A percentile compares a stretch with the other conserved stretches of the same genome.
These are phyloP conservation scores for Athalia cordata DNA, from an alignment of 2,888 invertebrate genomes.

Conservation along the genomic window DNA sequence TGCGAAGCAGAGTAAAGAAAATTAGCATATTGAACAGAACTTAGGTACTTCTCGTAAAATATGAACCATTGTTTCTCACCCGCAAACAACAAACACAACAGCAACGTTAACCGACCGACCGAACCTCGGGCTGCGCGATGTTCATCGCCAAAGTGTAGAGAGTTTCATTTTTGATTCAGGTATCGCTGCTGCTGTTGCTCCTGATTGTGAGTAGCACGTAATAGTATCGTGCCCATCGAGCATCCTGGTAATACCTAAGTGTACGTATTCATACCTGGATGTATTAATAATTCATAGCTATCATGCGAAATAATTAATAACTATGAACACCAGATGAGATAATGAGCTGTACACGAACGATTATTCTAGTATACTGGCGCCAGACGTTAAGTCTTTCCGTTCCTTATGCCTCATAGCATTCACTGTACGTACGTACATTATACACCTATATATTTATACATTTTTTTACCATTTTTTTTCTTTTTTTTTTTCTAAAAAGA, in stretches of 20 bases:
- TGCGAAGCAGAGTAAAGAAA: slow-evolving; percentile 26
- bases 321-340: slow-evolving; percentile 34
- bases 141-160: slow-evolving; percentile 18
- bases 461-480: neutral
- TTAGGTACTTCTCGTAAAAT: slow-evolving; percentile 30
- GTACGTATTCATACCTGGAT: neutral
- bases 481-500: neutral
- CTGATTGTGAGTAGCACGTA: no score
- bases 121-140: neutral
- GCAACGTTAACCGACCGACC: neutral
- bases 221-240: neutral
- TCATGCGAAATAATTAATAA: slow-evolving; percentile 46
- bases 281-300: slow-evolving; percentile 46
- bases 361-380: slow-evolving; percentile 28
- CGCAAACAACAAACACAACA: neutral
- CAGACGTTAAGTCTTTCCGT: slow-evolving; percentile 18
- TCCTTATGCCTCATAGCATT: neutral
- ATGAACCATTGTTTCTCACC: slow-evolving; percentile 38
- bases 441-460: no score
- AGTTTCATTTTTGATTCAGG: no score
- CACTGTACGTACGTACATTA: no score
- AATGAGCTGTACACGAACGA: slow-evolving; percentile 41
- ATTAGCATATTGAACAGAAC: slow-evolving; percentile 45
- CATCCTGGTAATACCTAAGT: neutral
- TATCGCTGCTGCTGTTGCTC: no score